Base-by-base conservation (phyloP, 2,113 vertebrate species). In the Egretta garzetta region DNA sequence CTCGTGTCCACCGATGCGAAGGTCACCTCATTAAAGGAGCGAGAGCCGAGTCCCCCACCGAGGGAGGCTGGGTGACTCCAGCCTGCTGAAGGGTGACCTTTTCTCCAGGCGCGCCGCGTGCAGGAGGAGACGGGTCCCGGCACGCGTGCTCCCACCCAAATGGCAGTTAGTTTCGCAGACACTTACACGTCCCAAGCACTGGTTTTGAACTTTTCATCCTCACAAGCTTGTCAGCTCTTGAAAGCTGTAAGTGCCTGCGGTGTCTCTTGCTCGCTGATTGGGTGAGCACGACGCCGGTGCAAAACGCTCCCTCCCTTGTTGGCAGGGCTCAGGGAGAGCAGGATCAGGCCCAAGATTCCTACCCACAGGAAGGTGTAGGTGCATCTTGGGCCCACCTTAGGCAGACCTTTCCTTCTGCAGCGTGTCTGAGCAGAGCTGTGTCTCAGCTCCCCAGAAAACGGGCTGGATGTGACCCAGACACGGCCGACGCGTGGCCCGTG, bases 171-270 rank as follows among this genome's bases (percentile, higher is more conserved):
- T 68, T 91, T 23, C 17, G 6, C 83, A 96, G 97, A 98, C 96
- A 97, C 96, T 93, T 95, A 97, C 97, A 97, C 28, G 17, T 96
- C 95, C 96, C 14, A 1, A 96, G 96, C 93, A 74, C 86, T 12
- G 47, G 43, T 79, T 93, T 80, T 98, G 97, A 98, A 98, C 97
- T 97, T 98, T 98, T 97, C 97, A 97, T 96, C 68, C 96, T 81
- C 86, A 37, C 45, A 6, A 26, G 63, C 85, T 13, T 98, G 97
- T 95, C 97, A 97, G 93, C 79, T 93, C 90, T 41, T 94, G 95
- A 97, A 94, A 56, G 93, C 92, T 93, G 2, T 4, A 30, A 93
- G 91, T 33, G 86, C 56, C 64, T 11, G 22, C 3, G 0, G 86
- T 56, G 88, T 53, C 68, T 92, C 72, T 9, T 9, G 59, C 67